phyloP scores from a whole-genome alignment of 2,113 vertebrate species.

The Microtus pennsylvanicus region DNA sequence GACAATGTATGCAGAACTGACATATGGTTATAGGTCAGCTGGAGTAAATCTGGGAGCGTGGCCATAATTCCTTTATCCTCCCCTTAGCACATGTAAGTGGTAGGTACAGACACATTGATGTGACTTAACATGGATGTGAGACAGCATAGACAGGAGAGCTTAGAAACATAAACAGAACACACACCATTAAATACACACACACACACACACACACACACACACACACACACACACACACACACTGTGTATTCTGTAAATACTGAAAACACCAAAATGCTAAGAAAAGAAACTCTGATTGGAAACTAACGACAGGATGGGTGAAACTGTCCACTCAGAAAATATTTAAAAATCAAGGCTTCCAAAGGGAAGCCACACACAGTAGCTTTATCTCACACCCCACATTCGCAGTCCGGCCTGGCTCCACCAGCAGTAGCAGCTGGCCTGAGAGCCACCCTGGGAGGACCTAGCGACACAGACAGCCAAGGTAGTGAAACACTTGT shows the following conservation, averaged over 20 bases:
- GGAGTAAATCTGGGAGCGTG: background rate
- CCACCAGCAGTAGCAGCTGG: rapidly evolving
- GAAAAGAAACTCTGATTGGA: background rate
- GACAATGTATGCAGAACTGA: rapidly evolving
- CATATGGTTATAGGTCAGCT: background rate
- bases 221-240: too few relatives aligned
- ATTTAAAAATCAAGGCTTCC: background rate
- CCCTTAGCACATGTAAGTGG: background rate
- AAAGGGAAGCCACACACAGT: background rate
- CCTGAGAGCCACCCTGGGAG: background rate
- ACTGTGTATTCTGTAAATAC: background rate
- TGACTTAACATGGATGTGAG: constrained; percentile 1
- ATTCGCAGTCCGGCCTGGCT: background rate
- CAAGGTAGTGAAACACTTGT: background rate
- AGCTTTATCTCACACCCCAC: background rate
- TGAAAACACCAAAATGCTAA: background rate
- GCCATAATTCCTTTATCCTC: rapidly evolving
- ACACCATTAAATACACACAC: background rate
- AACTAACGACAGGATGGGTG: background rate
- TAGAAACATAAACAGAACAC: background rate
- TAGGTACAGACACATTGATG: background rate
- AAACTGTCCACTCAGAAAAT: background rate
- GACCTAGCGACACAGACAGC: too few relatives aligned
- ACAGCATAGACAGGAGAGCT: background rate
- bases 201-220: too few relatives aligned